Conservation (phyloP, 2,888 invertebrate genomes). For the Oxystoma pomonae region DNA sequence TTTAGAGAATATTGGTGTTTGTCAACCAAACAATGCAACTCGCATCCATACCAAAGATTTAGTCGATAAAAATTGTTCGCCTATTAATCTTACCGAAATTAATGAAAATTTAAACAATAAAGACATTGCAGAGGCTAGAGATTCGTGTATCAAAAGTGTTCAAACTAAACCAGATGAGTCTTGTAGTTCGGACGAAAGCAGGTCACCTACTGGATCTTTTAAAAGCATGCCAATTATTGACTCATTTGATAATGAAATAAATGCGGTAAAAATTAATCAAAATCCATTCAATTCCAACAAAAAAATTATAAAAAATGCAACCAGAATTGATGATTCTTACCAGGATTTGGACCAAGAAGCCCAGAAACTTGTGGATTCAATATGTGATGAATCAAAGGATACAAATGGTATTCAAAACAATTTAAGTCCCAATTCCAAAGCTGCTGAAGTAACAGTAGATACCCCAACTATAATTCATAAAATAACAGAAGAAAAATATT, state of each 20-base stretch:
- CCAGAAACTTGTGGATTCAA: not conserved
- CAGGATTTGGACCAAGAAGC: not conserved
- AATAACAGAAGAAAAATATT: not conserved
- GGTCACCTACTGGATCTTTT: conserved; percentile 13
- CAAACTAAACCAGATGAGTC: not conserved
- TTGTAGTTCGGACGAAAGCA: conserved; percentile 16
- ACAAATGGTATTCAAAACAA: not conserved
- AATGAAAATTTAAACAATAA: conserved; percentile 8
- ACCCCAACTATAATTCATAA: too few species aligned
- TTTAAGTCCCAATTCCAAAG: not conserved
- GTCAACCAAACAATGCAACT: conserved; percentile 21
- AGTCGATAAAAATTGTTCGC: conserved; percentile 35
- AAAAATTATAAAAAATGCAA: conserved; percentile 1
- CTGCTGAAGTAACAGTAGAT: not conserved
- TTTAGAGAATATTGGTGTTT: conserved; percentile 12
- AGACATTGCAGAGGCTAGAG: conserved; percentile 1
- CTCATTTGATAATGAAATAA: conserved; percentile 14
- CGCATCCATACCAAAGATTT: conserved; percentile 28
- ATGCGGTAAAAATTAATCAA: conserved; percentile 6
- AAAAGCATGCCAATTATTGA: conserved; percentile 30
- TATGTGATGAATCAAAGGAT: not conserved
- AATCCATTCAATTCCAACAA: not conserved
- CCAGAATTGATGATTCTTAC: not conserved
- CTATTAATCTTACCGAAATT: conserved; percentile 30
- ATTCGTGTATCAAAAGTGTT: conserved; percentile 2